phyloP scores from a whole-genome alignment of 2,113 vertebrate species.

The Scalopus aquaticus region DNA sequence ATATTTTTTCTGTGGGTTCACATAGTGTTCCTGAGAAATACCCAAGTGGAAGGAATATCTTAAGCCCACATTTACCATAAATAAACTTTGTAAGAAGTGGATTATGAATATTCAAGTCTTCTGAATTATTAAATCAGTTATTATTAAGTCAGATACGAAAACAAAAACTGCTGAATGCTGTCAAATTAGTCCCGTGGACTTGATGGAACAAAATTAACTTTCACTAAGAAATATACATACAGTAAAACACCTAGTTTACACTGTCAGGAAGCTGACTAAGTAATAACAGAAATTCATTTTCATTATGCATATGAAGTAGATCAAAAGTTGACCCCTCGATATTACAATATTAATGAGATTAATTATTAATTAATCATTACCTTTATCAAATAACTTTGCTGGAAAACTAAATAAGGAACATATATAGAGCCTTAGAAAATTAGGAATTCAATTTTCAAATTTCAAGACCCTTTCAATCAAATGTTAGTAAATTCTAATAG shows the following conservation, averaged over 20 bases:
- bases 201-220: conserved; percentile 31
- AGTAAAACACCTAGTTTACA: background rate
- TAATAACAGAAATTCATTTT: conserved; percentile 7
- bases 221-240: background rate
- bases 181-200: background rate
- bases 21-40: conserved; percentile 34
- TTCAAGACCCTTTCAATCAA: background rate
- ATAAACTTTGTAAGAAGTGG: background rate
- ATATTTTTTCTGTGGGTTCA: background rate
- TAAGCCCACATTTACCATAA: background rate
- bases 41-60: background rate
- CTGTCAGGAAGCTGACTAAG: background rate
- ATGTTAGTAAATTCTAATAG: background rate
- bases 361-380: too few species aligned
- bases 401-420: background rate
- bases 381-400: conserved; percentile 19
- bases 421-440: background rate
- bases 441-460: background rate
- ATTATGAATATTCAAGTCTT: background rate
- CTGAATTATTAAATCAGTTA: conserved; percentile 39
- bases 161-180: background rate
- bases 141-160: conserved; percentile 5
- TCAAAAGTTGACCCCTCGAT: background rate
- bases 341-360: conserved; percentile 1
- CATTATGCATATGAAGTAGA: background rate